Evolutionary conservation across 2,888 invertebrate species (phyloP).

Genomic region (Epinotia ramella): DNA sequence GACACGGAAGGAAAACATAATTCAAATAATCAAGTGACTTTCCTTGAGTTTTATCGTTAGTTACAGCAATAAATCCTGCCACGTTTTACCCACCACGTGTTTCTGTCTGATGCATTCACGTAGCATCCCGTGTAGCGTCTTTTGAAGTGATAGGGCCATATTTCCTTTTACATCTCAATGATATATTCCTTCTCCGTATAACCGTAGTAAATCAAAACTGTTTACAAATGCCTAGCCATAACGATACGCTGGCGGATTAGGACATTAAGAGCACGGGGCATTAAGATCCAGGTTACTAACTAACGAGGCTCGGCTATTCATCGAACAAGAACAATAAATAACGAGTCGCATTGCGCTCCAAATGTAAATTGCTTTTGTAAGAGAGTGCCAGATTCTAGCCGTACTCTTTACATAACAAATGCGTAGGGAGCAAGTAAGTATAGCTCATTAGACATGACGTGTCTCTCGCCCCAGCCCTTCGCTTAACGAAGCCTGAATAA

Average conservation of each 20-base stretch:
- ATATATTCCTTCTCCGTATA: constrained; percentile 15
- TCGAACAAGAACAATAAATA: constrained; percentile 46
- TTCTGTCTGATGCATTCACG: constrained; percentile 4
- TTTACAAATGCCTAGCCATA: constrained; percentile 23
- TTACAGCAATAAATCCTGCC: constrained; percentile 4
- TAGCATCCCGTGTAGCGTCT: constrained; percentile 19
- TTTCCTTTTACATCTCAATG: constrained; percentile 27
- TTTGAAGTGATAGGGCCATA: constrained; percentile 31
- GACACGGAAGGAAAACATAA: constrained; percentile 31
- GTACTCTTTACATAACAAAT: constrained; percentile 60
- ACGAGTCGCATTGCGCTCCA: constrained; percentile 40
- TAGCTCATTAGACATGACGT: constrained; percentile 53
- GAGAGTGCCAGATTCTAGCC: constrained; percentile 54
- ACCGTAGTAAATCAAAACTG: constrained; percentile 33
- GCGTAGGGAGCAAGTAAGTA: constrained; percentile 51
- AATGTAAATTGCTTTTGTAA: constrained; percentile 43
- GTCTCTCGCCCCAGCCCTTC: constrained; percentile 47
- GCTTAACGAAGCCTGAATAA: constrained; percentile 47
- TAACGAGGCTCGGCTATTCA: constrained; percentile 38
- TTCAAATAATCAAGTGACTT: constrained; percentile 18
- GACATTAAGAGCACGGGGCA: constrained; percentile 16
- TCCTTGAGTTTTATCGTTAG: constrained; percentile 5
- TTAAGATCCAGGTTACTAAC: constrained; percentile 36
- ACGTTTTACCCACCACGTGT: constrained; percentile 4
- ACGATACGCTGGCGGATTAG: constrained; percentile 29